Base-by-base conservation (phyloP, 2,888 invertebrate species). In the Chrysotoxum bicinctum region DNA sequence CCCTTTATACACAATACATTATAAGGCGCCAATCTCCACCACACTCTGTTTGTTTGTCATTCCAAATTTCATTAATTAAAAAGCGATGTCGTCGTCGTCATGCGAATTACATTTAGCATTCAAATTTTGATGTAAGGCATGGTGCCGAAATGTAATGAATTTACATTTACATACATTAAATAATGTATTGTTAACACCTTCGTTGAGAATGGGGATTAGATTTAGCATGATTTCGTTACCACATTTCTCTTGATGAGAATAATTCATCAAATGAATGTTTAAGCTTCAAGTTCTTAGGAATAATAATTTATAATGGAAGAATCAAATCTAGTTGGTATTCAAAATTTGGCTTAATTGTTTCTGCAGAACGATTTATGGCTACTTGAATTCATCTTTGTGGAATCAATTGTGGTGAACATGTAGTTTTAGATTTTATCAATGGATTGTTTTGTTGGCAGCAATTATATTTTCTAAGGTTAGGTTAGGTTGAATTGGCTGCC, bases 51-150 rank as follows among this genome's bases (percentile, higher is more conserved):
- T 35, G 50, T 66, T 50, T 35, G 66, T 26, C 3, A 62, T 43
- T 10, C 8, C n/a, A 50, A 50, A 50, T 35, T 66, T 66, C 66
- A 66, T 66, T 66, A 50, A 66, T n/a, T 66, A 35, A 30, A 66
- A 66, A 66, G 66, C 50, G 45, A 30, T 12, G 56, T 6, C 16
- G 43, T 43, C 35, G 10, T 52, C 26, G 26, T 48, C 19, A 35
- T 35, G 35, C 19, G 14, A 50, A 50, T 66, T 50, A 66, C 45
- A 66, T 50, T 66, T 50, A 35, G 10, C 35, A 50, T 66, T 66
- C 19, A 35, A 50, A 66, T 35, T 19, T 30, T 21, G 19, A 35
- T 48, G 48, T 48, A n/a, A 21, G 19, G 4, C 32, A 35, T 45
- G 35, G 19, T 35, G 64, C 9, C 1, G n/a, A 50, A 48, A 35